Conservation (phyloP, 2,113 vertebrate species). For the Rallus limicola region DNA sequence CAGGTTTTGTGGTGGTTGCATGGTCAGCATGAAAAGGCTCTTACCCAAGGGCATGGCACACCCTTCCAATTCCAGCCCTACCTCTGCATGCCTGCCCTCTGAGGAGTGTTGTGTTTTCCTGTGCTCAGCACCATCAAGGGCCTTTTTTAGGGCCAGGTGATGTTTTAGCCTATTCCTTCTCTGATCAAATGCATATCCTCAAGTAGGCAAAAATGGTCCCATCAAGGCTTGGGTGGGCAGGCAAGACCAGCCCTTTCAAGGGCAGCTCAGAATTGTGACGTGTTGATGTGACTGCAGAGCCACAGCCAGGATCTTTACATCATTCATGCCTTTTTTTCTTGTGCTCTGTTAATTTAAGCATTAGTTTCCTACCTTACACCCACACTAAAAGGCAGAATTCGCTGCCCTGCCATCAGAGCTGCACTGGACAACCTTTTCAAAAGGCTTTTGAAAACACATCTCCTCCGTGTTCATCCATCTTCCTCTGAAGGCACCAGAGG, state of each 20-base stretch:
- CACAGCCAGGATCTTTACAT: accelerated
- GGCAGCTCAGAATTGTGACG: neutral
- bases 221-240: neutral
- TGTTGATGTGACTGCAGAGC: neutral
- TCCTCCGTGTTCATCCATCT: neutral
- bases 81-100: neutral
- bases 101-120: accelerated
- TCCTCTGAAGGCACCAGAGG: neutral
- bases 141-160: neutral
- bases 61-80: neutral
- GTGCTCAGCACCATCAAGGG: neutral
- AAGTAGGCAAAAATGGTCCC: neutral
- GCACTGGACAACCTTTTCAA: neutral
- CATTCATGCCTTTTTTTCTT: neutral
- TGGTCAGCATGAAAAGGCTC: neutral
- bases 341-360: neutral
- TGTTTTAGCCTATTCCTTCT: neutral
- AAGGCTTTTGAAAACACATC: neutral
- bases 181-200: neutral
- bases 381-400: neutral
- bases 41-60: accelerated
- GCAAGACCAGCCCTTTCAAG: neutral
- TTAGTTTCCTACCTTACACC: neutral
- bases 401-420: neutral
- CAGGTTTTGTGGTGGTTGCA: accelerated